phyloP scores from a whole-genome alignment of 2,797 vertebrate species.

The Sebastes reedi region DNA sequence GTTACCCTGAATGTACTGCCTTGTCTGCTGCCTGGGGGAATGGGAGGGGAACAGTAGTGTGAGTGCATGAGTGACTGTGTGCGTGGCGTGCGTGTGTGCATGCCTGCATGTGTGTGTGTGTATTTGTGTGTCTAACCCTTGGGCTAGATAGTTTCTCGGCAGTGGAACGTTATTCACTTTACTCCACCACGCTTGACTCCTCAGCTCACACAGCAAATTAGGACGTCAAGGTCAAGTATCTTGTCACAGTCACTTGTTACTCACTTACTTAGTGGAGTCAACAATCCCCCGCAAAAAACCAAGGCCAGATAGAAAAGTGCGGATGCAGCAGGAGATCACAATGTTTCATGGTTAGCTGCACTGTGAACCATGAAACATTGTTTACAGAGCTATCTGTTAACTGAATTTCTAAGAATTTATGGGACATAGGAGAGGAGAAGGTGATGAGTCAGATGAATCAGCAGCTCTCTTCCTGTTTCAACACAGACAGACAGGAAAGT shows the following conservation, averaged over 20 bases:
- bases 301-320: conserved; percentile 32
- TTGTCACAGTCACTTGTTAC: conserved; percentile 55
- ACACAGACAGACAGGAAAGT: conserved; percentile 50
- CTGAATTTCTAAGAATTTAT: neutral
- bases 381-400: neutral
- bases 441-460: conserved; percentile 58
- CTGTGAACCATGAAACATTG: conserved; percentile 8
- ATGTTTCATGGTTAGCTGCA: neutral
- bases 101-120: conserved; percentile 50
- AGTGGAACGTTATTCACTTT: conserved; percentile 36
- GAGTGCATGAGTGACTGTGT: conserved; percentile 37
- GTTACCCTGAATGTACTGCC: conserved; percentile 67
- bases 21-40: conserved; percentile 74
- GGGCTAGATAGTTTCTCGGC: conserved; percentile 82
- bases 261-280: conserved; percentile 31
- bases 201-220: conserved; percentile 24
- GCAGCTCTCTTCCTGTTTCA: conserved; percentile 62
- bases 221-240: conserved; percentile 57
- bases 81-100: conserved; percentile 15
- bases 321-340: conserved; percentile 17
- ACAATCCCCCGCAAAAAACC: conserved; percentile 29
- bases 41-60: conserved; percentile 49
- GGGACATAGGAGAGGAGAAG: conserved; percentile 13
- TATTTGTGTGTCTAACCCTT: conserved; percentile 69
- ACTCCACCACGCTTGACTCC: conserved; percentile 25